Conservation (phyloP, 2,113 vertebrate species). For the Tetrax tetrax region DNA sequence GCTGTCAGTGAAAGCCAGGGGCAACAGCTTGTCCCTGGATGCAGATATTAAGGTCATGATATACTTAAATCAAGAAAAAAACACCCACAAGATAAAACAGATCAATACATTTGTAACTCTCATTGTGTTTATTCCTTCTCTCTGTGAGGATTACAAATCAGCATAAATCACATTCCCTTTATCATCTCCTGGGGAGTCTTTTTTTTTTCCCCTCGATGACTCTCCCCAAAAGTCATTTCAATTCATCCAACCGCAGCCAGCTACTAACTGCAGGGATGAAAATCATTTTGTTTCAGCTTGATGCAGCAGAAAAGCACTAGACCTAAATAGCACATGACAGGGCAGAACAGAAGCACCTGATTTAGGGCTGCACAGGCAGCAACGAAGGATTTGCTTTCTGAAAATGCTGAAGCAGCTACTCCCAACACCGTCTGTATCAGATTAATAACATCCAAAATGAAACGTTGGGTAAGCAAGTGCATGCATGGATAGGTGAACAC, state of each 20-base stretch:
- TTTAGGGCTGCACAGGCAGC: not conserved
- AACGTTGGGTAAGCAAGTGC: accelerated
- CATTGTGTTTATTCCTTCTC: not conserved
- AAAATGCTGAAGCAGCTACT: constrained; percentile 6
- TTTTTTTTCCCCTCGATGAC: not conserved
- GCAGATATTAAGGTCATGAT: not conserved
- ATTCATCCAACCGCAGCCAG: constrained; percentile 31
- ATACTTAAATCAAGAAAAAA: not conserved
- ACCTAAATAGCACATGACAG: constrained; percentile 51
- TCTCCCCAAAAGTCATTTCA: constrained; percentile 36
- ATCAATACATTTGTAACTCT: not conserved
- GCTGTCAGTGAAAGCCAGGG: not conserved
- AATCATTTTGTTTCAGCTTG: constrained; percentile 53
- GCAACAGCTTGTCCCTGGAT: not conserved
- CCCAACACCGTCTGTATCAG: not conserved
- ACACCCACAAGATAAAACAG: not conserved
- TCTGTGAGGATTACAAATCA: not conserved
- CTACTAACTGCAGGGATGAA: constrained; percentile 46
- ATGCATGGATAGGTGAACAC: not conserved
- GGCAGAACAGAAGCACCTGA: constrained; percentile 26
- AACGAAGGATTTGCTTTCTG: not conserved
- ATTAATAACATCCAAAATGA: not conserved
- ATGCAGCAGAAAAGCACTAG: constrained; percentile 16
- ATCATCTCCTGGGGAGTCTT: not conserved
- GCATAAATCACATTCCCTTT: not conserved